These are phyloP conservation scores for Cylindroiulus punctatus DNA, from an alignment of 2,888 invertebrate species.

Conservation along the genomic window DNA sequence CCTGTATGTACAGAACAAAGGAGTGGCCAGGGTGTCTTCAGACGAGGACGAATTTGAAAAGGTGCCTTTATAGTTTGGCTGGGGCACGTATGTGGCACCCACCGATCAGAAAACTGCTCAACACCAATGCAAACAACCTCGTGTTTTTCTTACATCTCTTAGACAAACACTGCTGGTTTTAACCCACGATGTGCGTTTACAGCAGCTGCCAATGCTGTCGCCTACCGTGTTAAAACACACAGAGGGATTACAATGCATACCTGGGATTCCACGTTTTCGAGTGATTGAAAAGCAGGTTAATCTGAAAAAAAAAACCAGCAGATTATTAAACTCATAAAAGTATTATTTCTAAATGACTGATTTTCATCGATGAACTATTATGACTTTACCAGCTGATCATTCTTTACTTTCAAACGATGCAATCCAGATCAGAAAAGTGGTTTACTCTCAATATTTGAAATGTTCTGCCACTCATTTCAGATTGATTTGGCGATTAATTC, in stretches of 20 bases:
- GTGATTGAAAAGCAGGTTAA: conserved; percentile 3
- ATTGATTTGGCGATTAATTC: too few species aligned
- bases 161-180: conserved; percentile 8
- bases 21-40: conserved; percentile 32
- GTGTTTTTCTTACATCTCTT: conserved; percentile 15
- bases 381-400: too few species aligned
- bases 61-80: conserved; percentile 32
- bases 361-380: too few species aligned
- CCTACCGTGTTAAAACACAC: conserved; percentile 32
- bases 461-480: too few species aligned
- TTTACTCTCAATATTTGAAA: too few species aligned
- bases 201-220: conserved; percentile 26
- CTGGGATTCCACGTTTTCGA: conserved; percentile 1
- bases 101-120: conserved; percentile 17
- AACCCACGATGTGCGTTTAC: conserved; percentile 32
- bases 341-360: too few species aligned
- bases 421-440: too few species aligned
- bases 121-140: conserved; percentile 32
- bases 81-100: neutral
- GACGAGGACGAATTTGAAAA: conserved; percentile 14
- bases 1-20: conserved; percentile 32
- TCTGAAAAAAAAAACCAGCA: neutral
- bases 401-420: too few species aligned
- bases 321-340: too few species aligned
- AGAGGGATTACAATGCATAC: conserved; percentile 32